A percentile compares a stretch with the other conserved stretches of the same genome.
These are phyloP conservation scores for Chironomus tepperi DNA, from an alignment of 1,140 invertebrate species.

Conservation along the genomic window DNA sequence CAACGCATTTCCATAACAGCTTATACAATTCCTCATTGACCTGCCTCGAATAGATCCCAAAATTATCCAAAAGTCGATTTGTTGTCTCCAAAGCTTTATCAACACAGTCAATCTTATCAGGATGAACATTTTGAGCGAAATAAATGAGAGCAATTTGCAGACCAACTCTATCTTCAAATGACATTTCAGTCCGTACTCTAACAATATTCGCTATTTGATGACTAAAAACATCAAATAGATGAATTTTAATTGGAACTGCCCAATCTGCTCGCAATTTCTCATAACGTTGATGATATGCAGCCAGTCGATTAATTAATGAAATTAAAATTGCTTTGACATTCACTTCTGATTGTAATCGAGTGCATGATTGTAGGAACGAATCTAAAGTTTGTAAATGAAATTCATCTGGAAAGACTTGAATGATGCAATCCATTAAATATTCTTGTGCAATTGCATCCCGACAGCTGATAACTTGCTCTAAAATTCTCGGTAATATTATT, in stretches of 20 bases:
- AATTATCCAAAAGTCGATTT: constrained; percentile 70
- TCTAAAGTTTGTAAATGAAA: constrained; percentile 94
- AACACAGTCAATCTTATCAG: constrained; percentile 88
- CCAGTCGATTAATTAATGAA: constrained; percentile 87
- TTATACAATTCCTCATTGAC: constrained; percentile 79
- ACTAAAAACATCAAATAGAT: constrained; percentile 96
- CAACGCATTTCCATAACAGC: constrained; percentile 41
- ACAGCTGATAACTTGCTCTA: constrained; percentile 96
- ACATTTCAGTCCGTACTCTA: constrained; percentile 87
- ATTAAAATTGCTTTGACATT: constrained; percentile 99
- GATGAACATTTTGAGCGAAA: constrained; percentile 93
- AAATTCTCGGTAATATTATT: constrained; percentile 78
- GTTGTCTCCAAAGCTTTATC: constrained; percentile 92
- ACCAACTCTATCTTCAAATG: constrained; percentile 91
- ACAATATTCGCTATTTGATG: constrained; percentile 93
- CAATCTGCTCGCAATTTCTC: constrained; percentile 48
- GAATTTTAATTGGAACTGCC: constrained; percentile 77
- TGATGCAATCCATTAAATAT: constrained; percentile 99
- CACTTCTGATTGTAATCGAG: constrained; percentile 87
- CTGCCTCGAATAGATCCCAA: constrained; percentile 69
- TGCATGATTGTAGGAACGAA: constrained; percentile 93
- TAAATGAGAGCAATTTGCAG: constrained; percentile 93
- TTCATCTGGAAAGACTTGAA: constrained; percentile 99
- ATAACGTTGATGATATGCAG: constrained; percentile 67
- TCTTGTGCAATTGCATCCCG: constrained; percentile 98